Percentiles rank a stretch among this genome's conserved stretches.
These are phyloP conservation scores for Phaonia tiefii DNA, from an alignment of 2,888 invertebrate species.

Conservation along the genomic window DNA sequence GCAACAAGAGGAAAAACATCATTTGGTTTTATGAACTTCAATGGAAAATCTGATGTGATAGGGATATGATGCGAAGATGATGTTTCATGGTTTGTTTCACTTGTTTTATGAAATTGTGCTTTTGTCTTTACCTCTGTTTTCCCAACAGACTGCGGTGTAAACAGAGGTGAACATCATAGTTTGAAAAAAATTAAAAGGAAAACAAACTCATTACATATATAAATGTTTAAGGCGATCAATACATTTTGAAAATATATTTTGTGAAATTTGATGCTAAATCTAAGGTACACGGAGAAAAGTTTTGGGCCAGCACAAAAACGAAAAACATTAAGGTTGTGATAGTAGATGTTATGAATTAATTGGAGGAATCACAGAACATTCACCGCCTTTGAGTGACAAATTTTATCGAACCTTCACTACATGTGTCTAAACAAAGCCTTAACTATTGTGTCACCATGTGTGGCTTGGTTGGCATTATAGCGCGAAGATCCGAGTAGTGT, in stretches of 20 bases:
- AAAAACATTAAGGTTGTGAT: too few relatives aligned
- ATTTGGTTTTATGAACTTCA: slow-evolving; percentile 49
- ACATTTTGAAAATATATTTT: slow-evolving; percentile 8
- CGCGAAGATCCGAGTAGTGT: too few relatives aligned
- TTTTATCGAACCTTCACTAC: too few relatives aligned
- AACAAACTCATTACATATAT: slow-evolving; percentile 39
- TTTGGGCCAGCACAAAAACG: neutral
- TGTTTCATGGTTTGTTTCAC: slow-evolving; percentile 56
- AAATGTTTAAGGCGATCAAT: neutral
- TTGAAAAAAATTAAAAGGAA: slow-evolving; percentile 44
- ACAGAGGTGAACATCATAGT: slow-evolving; percentile 46
- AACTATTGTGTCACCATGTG: too few relatives aligned
- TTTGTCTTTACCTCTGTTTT: too few relatives aligned
- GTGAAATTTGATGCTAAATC: neutral
- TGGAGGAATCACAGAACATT: too few relatives aligned
- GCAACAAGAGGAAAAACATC: slow-evolving; percentile 20
- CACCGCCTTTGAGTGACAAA: too few relatives aligned
- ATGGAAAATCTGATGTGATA: slow-evolving; percentile 32
- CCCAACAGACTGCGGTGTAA: slow-evolving; percentile 12
- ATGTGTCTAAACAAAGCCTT: too few relatives aligned
- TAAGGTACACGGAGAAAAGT: slow-evolving; percentile 15
- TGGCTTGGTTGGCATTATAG: too few relatives aligned
- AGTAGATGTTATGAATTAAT: too few relatives aligned
- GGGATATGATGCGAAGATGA: slow-evolving; percentile 34
- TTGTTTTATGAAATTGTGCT: slow-evolving; percentile 34